Base-by-base conservation (phyloP, 2,797 vertebrate species). In the Molossus molossus region DNA sequence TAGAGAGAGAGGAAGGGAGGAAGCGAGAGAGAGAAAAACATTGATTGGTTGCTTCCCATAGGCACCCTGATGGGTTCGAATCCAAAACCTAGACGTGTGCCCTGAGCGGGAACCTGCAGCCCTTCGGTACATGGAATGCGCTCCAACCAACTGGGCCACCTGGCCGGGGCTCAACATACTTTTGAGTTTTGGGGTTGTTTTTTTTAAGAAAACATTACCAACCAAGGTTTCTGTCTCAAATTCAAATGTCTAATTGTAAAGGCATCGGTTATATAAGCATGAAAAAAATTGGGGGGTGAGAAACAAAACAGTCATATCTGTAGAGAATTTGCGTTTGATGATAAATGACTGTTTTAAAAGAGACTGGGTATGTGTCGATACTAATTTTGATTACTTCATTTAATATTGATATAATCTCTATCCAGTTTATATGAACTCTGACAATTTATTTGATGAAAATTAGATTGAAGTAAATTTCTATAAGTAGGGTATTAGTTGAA, bases 321-420 rank as follows among this genome's bases (percentile, higher is more conserved):
- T 65, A 7, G 15, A 72, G 62, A 92, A 81, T 87, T 87, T 91
- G 33, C 23, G 20, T 79, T 82, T 92, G 58, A 23, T 83, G 18
- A 55, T 73, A 79, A 29, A 8, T 45, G 9, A 90, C 70, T 77
- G 17, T 82, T 91, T 94, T 58, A 64, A 67, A 73, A 76, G 37
- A 33, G 29, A 81, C 25, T 21, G 40, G 33, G 2, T n/a, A 29
- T 96, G 88, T 89, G 29, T 91, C 90, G 89, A 94, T 45, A 94
- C 64, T 96, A 67, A 62, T 97, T 98, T 97, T 96, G 83, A 90
- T 81, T 73, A 94, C 85, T 89, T 0, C 90, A 94, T 85, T 60
- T 94, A 95, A 55, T 94, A 95, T 70, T 94, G 88, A 91, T 14
- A 93, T 85, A 90, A 33, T 97, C 96, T 98, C 64, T 86, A 88